Conservation (phyloP, 2,797 vertebrate genomes). For the Sebastes wilsoni region DNA sequence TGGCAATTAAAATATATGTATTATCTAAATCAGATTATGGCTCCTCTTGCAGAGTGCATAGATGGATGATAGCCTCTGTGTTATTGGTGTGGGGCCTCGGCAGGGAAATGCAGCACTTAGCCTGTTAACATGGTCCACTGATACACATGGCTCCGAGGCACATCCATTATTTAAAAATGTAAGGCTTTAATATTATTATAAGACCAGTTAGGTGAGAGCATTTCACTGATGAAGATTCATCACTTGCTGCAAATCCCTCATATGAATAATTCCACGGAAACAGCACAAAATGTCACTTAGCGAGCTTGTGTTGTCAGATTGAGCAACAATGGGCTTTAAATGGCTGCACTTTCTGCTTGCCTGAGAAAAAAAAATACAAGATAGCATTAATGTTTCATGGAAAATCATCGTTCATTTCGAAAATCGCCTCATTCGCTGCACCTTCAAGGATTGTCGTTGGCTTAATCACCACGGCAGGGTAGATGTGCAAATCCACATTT, state of each 20-base stretch:
- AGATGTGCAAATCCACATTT: conserved; percentile 74
- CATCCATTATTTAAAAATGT: conserved; percentile 64
- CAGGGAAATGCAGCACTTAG: conserved; percentile 48
- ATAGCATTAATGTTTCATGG: conserved; percentile 73
- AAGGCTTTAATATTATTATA: conserved; percentile 58
- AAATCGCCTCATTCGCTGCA: conserved; percentile 66
- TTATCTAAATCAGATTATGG: conserved; percentile 32
- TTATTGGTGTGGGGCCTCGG: conserved; percentile 13
- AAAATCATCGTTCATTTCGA: conserved; percentile 69
- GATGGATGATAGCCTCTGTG: conserved; percentile 22
- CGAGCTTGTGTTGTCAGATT: conserved; percentile 51
- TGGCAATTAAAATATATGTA: conserved; percentile 10
- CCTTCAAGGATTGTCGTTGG: conserved; percentile 55
- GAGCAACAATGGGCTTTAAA: conserved; percentile 75
- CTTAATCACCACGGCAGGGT: conserved; percentile 63
- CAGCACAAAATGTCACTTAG: conserved; percentile 66
- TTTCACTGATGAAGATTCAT: conserved; percentile 65
- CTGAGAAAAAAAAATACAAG: conserved; percentile 24
- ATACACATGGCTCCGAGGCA: conserved; percentile 47
- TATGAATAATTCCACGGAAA: conserved; percentile 70
- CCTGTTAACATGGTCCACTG: conserved; percentile 52
- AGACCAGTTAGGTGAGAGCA: conserved; percentile 33
- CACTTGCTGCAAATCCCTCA: conserved; percentile 35
- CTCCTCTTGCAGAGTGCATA: neutral
- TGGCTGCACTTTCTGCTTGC: conserved; percentile 56